Conservation (phyloP, 2,797 vertebrate genomes). For the Iguana delicatissima region DNA sequence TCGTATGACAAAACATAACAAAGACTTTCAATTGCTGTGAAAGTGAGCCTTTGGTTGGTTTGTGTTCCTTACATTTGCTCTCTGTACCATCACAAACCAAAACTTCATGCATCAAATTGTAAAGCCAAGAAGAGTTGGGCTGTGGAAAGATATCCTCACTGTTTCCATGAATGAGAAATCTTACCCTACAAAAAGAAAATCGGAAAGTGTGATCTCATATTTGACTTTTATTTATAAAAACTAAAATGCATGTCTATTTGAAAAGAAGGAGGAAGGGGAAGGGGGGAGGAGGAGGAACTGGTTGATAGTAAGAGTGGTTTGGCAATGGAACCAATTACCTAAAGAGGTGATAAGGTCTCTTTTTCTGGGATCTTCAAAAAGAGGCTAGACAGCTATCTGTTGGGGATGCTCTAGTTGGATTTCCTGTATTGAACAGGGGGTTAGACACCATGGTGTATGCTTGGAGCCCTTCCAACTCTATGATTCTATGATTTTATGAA, state of each 20-base stretch:
- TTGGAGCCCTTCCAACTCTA: too few relatives aligned
- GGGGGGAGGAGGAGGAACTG: too few relatives aligned
- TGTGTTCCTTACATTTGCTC: slow-evolving; percentile 77
- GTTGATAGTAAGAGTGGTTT: too few relatives aligned
- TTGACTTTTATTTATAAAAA: slow-evolving; percentile 93
- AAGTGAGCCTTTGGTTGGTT: slow-evolving; percentile 77
- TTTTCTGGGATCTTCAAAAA: too few relatives aligned
- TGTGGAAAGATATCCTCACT: slow-evolving; percentile 99
- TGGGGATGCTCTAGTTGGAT: too few relatives aligned
- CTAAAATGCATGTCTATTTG: slow-evolving; percentile 74
- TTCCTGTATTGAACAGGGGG: too few relatives aligned
- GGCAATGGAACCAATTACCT: too few relatives aligned
- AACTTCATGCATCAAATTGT: slow-evolving; percentile 79
- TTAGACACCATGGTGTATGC: too few relatives aligned
- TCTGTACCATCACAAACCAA: slow-evolving; percentile 78
- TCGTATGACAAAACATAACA: slow-evolving; percentile 92
- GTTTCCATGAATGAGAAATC: slow-evolving; percentile 99
- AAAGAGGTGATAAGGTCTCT: too few relatives aligned
- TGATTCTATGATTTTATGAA: too few relatives aligned
- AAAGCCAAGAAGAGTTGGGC: slow-evolving; percentile 90
- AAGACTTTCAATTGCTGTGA: slow-evolving; percentile 77
- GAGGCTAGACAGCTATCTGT: too few relatives aligned
- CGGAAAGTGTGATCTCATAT: slow-evolving; percentile 94
- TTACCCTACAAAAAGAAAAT: slow-evolving; percentile 96
- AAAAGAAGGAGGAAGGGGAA: too few relatives aligned